Evolutionary conservation across 2,888 invertebrate genomes (phyloP).

Genomic region (Heteropelma amictum): DNA sequence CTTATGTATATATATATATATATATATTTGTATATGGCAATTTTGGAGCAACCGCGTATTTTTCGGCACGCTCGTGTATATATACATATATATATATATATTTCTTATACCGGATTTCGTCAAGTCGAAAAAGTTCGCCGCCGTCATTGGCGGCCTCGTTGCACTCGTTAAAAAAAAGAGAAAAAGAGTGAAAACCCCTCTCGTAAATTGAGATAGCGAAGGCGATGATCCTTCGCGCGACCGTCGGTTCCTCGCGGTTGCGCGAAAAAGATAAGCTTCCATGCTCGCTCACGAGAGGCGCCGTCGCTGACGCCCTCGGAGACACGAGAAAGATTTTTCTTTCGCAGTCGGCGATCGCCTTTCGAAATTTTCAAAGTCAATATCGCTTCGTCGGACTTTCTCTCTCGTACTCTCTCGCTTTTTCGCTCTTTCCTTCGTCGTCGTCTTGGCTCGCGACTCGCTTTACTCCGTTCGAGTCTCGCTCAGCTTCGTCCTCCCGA

Average conservation of each 20-base stretch:
- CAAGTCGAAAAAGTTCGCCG: conserved; percentile 1
- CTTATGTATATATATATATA: too few relatives aligned
- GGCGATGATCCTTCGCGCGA: conserved; percentile 53
- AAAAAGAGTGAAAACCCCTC: too few relatives aligned
- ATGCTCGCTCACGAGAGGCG: not conserved
- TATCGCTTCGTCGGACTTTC: not conserved
- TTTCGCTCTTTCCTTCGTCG: conserved; percentile 3
- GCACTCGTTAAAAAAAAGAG: not conserved
- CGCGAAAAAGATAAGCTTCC: conserved; percentile 23
- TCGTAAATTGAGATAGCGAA: conserved; percentile 10
- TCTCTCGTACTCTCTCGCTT: not conserved
- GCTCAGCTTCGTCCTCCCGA: conserved; percentile 43
- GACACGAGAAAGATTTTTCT: not conserved
- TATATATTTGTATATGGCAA: too few relatives aligned
- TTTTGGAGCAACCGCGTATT: too few relatives aligned
- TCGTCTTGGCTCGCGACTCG: conserved; percentile 34
- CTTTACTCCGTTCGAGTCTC: conserved; percentile 36
- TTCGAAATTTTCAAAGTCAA: conserved; percentile 18
- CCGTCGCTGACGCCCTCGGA: not conserved
- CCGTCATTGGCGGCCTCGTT: conserved; percentile 17
- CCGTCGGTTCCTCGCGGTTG: conserved; percentile 56
- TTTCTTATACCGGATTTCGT: conserved; percentile 4
- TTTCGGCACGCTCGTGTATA: too few relatives aligned
- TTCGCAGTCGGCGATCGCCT: conserved; percentile 24
- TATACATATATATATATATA: too few relatives aligned